Base-by-base conservation (phyloP, 2,888 invertebrate genomes). In the Drosophila subquinaria region DNA sequence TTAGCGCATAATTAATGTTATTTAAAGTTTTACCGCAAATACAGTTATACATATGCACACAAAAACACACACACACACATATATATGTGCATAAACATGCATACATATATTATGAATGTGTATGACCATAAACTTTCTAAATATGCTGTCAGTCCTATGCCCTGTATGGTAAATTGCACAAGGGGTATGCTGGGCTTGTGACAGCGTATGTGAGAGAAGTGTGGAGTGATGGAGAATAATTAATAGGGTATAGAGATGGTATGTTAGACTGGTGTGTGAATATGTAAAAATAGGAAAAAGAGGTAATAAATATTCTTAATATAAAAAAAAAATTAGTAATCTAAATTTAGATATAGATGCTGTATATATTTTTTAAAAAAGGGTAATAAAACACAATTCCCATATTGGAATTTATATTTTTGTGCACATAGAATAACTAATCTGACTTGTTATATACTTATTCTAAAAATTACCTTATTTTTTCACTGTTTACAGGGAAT, bases 1-100 rank as follows among this genome's bases (percentile, higher is more conserved):
- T 78, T 75, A 79, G 71, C 65, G 68, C 75, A 79, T 78, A 79
- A 78, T 79, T 79, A 79, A 78, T 78, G 79, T 75, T 72, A 75
- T 79, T 79, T 79, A 75, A 72, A 79, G 75, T 77, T 76, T 69
- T 51, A 47, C 50, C 57, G 69, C 48, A 69, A 40, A 67, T 5
- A 57, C 27, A 43, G 17, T n/a, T n/a, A 51, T 13, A n/a, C 59
- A 59, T 20, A 3, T 13, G 17, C 35, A 57, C 36, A 17, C 30
- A 38, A 4, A 51, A 8, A 38, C 33, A 43, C 11, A 43, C 53
- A 35, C 66, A 27, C 11, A 45, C 4, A 33, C 20, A 11, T 13
- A 35, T 9, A 36, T 56, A 51, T 30, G 8, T 8, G 9, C 30
- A 30, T 30, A 8, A 30, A 23, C 23, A 23, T 23, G 27, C 13